Conservation (phyloP, 2,888 invertebrate species). For the Hirtodrosophila confusa region DNA sequence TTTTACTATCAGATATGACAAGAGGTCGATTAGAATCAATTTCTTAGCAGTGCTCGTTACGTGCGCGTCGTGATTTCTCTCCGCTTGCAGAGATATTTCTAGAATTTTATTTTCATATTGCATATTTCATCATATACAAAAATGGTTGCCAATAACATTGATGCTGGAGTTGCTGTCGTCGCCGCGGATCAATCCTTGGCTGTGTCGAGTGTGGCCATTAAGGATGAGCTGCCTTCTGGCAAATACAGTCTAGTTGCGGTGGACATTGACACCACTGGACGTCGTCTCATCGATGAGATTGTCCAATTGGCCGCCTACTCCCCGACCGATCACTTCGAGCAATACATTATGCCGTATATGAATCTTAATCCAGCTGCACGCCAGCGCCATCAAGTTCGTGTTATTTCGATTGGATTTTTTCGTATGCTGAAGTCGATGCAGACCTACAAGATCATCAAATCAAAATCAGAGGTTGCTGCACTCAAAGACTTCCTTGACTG, state of each 20-base stretch:
- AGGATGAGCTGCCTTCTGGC: conserved; percentile 70
- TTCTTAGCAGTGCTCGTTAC: conserved; percentile 1
- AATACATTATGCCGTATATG: conserved; percentile 94
- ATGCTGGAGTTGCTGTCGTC: conserved; percentile 43
- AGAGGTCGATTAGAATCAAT: too few relatives aligned
- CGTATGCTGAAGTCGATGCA: conserved; percentile 92
- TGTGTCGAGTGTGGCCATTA: conserved; percentile 19
- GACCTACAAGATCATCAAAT: conserved; percentile 90
- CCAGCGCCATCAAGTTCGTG: conserved; percentile 91
- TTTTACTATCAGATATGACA: too few relatives aligned
- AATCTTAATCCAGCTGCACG: conserved; percentile 90
- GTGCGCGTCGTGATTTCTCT: conserved; percentile 18
- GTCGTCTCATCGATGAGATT: conserved; percentile 93
- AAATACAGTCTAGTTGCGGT: conserved; percentile 91
- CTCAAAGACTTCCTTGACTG: conserved; percentile 88
- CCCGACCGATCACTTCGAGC: conserved; percentile 89
- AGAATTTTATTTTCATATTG: conserved; percentile 1
- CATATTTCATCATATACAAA: conserved; percentile 47
- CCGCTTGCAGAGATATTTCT: background rate
- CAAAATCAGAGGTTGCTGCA: conserved; percentile 89
- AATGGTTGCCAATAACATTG: conserved; percentile 65
- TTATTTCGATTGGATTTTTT: conserved; percentile 92
- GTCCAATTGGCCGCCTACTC: conserved; percentile 93
- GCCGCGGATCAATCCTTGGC: conserved; percentile 56
- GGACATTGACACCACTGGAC: conserved; percentile 93